Conservation (phyloP, 2,113 vertebrate genomes). For the Etia nguti region DNA sequence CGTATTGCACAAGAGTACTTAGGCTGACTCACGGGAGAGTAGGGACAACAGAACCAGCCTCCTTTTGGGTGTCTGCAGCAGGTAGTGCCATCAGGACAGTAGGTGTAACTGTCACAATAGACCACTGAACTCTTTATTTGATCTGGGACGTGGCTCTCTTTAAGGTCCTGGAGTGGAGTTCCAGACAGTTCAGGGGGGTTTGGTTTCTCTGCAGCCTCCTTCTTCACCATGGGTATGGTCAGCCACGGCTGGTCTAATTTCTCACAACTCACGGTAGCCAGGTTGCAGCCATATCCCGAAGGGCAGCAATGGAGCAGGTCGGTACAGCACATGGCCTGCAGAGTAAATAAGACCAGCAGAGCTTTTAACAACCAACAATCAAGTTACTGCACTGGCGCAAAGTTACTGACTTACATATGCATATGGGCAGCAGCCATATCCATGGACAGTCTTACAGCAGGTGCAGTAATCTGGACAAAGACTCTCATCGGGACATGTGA, state of each 20-base stretch:
- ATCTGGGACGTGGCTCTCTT: neutral
- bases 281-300: conserved; percentile 35
- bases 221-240: conserved; percentile 24
- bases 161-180: neutral
- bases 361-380: neutral
- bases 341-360: neutral
- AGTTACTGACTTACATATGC: conserved; percentile 59
- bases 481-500: conserved; percentile 57
- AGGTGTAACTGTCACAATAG: conserved; percentile 15
- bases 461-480: conserved; percentile 34
- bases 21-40: conserved; percentile 29
- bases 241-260: conserved; percentile 16
- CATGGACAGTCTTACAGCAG: conserved; percentile 45
- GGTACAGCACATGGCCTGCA: conserved; percentile 67
- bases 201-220: neutral
- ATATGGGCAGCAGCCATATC: conserved; percentile 63
- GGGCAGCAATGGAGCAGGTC: conserved; percentile 71
- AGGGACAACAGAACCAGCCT: conserved; percentile 51
- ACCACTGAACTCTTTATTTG: neutral
- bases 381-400: neutral
- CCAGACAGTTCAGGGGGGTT: neutral
- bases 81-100: conserved; percentile 38
- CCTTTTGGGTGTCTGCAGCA: conserved; percentile 60
- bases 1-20: neutral
- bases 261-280: conserved; percentile 18